Evolutionary conservation across 2,888 invertebrate genomes (phyloP).

Genomic region (Eupithecia subumbrata): DNA sequence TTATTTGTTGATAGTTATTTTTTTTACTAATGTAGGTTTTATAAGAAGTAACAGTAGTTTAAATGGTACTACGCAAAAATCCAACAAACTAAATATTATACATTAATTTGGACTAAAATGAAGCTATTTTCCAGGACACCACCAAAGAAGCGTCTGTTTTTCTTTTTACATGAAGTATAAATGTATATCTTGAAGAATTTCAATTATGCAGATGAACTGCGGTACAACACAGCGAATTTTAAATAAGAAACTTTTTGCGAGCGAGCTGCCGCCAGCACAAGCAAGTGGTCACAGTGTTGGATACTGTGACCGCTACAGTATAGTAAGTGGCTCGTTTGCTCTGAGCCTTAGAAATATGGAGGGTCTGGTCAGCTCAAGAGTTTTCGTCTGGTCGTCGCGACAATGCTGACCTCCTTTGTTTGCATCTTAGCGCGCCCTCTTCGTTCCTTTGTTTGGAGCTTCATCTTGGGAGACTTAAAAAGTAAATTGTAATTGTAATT

Average conservation of each 20-base stretch:
- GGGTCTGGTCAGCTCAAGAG: conserved; percentile 27
- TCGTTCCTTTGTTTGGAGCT: conserved; percentile 16
- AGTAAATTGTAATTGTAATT: background rate
- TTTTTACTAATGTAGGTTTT: background rate
- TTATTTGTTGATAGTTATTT: background rate
- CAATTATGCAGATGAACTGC: conserved; percentile 45
- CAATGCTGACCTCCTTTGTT: conserved; percentile 29
- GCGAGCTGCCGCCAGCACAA: background rate
- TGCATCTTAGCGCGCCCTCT: conserved; percentile 25
- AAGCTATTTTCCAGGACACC: background rate
- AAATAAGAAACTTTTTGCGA: conserved; percentile 25
- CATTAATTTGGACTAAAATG: background rate
- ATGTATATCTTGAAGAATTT: conserved; percentile 35
- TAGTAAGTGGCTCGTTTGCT: background rate
- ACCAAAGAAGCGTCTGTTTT: conserved; percentile 17
- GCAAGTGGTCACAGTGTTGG: background rate
- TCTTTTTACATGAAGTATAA: conserved; percentile 10
- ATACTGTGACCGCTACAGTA: conserved; percentile 3
- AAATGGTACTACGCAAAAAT: background rate
- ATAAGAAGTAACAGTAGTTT: too few relatives aligned
- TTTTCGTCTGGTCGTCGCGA: conserved; percentile 18
- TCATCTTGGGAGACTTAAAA: background rate
- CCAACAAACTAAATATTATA: background rate
- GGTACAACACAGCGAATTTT: conserved; percentile 30
- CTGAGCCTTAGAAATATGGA: conserved; percentile 11